Conservation (phyloP, 2,797 vertebrate genomes). For the Gymnodraco acuticeps region DNA sequence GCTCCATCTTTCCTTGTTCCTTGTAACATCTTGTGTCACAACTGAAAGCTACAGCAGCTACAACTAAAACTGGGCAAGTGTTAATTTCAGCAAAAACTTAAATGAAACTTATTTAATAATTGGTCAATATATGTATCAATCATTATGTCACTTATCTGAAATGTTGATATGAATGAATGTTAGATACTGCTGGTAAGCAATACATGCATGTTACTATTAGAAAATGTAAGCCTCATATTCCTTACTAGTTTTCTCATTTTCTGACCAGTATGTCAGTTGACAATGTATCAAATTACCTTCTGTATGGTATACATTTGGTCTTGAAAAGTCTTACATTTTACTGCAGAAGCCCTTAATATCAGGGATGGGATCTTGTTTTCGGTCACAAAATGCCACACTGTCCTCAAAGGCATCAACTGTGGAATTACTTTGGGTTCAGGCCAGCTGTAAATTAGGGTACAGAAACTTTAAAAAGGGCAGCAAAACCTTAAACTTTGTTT, state of each 20-base stretch:
- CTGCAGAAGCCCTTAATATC: neutral
- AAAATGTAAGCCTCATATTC: neutral
- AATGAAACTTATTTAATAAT: neutral
- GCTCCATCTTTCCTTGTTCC: neutral
- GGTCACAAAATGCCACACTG: neutral
- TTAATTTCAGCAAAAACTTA: neutral
- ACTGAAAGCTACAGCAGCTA: constrained; percentile 1
- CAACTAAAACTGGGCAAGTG: no score
- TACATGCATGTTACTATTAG: neutral
- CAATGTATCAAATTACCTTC: neutral
- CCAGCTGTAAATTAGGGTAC: neutral
- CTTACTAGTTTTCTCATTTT: neutral
- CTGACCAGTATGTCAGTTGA: neutral
- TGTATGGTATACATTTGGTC: neutral
- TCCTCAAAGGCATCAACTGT: neutral
- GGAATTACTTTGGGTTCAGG: neutral
- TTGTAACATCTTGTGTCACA: neutral
- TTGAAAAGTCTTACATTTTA: neutral
- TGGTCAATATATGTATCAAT: neutral
- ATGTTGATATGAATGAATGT: neutral
- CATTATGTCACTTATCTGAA: neutral
- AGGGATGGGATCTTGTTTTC: neutral
- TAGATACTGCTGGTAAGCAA: neutral
- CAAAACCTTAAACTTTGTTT: no score
- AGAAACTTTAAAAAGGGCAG: neutral